Base-by-base conservation (phyloP, 2,797 vertebrate genomes). In the Takifugu ocellatus region DNA sequence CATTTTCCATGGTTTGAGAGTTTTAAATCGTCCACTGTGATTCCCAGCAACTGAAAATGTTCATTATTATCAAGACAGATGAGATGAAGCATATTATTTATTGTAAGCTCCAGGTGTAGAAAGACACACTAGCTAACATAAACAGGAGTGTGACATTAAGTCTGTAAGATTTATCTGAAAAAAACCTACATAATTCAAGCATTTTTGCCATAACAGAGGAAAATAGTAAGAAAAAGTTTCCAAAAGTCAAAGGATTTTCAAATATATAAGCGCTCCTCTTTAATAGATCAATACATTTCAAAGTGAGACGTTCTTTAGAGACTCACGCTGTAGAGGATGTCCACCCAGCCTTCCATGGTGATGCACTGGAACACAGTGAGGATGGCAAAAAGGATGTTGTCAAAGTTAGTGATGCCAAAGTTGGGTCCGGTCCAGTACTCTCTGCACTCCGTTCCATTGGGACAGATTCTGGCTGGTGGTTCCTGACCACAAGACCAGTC, bases 331-430 rank as follows among this genome's bases (percentile, higher is more conserved):
- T 99, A 99, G 44, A 99, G 93, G 75, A 99, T 94, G 51, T 98
- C 97, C 0, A 94, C 95, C 97, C 97, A 99, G 29, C 97, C 97
- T 78, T 99, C 96, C 96, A 98, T 98, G 49, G 97, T 99, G 78
- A 99, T 98, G 68, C 97, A 98, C 89, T 99, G 97, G 87, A 98
- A 99, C 61, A 99, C 97, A 77, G 97, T 98, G 48, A 99, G 90
- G 72, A 98, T 92, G 1, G 97, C 95, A 27, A 99, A 98, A 60
- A 98, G 90, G 89, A 99, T 98, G 81, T 99, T 99, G 90, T 99
- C 96, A 0, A 99, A 99, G 88, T 99, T 97, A 75, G 97, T 99
- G 85, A 99, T 99, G 24, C 97, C 97, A 0, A 92, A 98, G 86
- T 97, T 98, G 72, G 96, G 97, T 16, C 97, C 97, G 1, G 89